Evolutionary conservation across 2,113 vertebrate genomes (phyloP), one percentile per base, ranked within the genome.

Genomic region (Podilymbus podiceps): DNA sequence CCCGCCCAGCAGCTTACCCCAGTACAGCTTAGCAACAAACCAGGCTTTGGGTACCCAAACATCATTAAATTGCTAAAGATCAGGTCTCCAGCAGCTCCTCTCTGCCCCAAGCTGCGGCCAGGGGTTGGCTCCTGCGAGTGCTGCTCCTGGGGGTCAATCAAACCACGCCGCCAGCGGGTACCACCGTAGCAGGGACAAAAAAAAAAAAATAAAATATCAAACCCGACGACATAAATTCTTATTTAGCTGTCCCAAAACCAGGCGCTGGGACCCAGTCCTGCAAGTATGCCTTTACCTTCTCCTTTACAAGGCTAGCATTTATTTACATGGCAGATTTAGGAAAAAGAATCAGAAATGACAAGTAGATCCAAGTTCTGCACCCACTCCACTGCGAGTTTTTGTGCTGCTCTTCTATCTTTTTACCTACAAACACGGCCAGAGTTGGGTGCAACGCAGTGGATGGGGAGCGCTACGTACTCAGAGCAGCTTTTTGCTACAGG

Each of bases 181-280:
- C 6, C 38, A 38, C 24, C 30, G 44, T 25, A 7, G 4, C 0
- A 0, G 5, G 10, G 18, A 24, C 0, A 7, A 35, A 76, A 86
- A 46, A n/a, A n/a, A n/a, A n/a, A n/a, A n/a, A n/a, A n/a, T n/a
- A n/a, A n/a, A n/a, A n/a, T n/a, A n/a, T 9, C 30, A 2, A 40
- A 62, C 12, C 19, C 27, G 46, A 35, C 8, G 8, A n/a, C 6
- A 20, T 2, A 25, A 74, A 74, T 33, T 38, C 33, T 53, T 52
- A 53, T 2, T 49, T 53, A 9, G 17, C 23, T 22, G 11, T 27
- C 59, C 25, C 68, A 28, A 56, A 75, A 16, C 13, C 25, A 60
- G 50, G 23, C 35, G 8, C 56, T 58, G 40, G 60, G 46, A 63
- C 7, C 18, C 31, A 53, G 28, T 0, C 31, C 12, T 31, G 12